Conservation (phyloP, 2,888 invertebrate genomes). For the Xestia c-nigrum region DNA sequence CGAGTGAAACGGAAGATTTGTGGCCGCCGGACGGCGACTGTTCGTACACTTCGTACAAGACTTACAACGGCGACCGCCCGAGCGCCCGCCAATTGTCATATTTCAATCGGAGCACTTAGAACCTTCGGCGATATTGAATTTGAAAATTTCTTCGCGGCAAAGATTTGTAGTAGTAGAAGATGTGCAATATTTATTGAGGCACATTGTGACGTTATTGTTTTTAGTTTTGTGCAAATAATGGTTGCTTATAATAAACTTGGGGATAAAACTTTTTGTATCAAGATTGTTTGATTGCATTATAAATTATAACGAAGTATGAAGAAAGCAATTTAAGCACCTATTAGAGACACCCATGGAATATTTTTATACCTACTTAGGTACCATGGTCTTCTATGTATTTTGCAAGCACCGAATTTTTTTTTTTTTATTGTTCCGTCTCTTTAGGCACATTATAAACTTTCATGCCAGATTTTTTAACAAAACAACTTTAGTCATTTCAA, state of each 20-base stretch:
- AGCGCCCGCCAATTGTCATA: slow-evolving; percentile 64
- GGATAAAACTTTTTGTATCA: slow-evolving; percentile 24
- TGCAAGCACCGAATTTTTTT: background rate
- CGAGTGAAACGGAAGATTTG: slow-evolving; percentile 91
- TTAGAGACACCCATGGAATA: slow-evolving; percentile 23
- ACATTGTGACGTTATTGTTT: background rate
- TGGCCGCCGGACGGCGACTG: slow-evolving; percentile 79
- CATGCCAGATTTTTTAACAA: background rate
- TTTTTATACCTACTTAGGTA: slow-evolving; percentile 29
- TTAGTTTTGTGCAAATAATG: background rate
- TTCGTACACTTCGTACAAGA: slow-evolving; percentile 55
- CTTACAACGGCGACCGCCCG: slow-evolving; percentile 65
- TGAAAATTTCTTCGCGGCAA: slow-evolving; percentile 42
- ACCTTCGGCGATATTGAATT: slow-evolving; percentile 58
- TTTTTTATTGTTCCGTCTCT: background rate
- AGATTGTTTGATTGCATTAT: slow-evolving; percentile 22
- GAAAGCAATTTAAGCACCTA: slow-evolving; percentile 8
- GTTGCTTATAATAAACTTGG: background rate
- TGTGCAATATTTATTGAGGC: slow-evolving; percentile 6
- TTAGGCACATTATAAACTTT: background rate
- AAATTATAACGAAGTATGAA: slow-evolving; percentile 13
- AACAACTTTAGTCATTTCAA: too few relatives aligned
- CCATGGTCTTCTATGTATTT: slow-evolving; percentile 6
- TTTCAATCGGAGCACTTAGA: slow-evolving; percentile 58
- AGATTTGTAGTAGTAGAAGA: slow-evolving; percentile 17